A percentile compares a stretch with the other conserved stretches of the same genome.
phyloP scores from a whole-genome alignment of 2,888 invertebrate genomes.

The Pasiphila rectangulata region DNA sequence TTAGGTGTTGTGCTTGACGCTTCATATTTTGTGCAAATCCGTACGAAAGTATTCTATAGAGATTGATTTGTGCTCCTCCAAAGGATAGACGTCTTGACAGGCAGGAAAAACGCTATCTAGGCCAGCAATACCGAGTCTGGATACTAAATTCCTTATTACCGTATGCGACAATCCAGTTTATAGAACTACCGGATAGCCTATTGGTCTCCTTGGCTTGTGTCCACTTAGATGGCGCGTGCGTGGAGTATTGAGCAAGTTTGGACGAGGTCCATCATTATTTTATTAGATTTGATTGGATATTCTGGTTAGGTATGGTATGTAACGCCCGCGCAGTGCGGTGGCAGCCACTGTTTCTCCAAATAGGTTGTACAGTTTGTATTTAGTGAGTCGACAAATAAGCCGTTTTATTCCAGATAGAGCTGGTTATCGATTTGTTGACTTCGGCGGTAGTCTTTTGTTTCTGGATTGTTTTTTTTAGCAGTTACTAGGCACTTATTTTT shows the following conservation, averaged over 20 bases:
- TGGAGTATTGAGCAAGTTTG: not conserved
- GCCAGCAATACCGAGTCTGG: constrained; percentile 24
- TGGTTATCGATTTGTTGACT: too few relatives aligned
- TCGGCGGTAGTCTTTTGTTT: too few relatives aligned
- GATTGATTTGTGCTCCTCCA: not conserved
- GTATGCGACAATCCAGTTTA: constrained; percentile 25
- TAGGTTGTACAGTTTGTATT: constrained; percentile 7
- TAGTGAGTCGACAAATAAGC: not conserved
- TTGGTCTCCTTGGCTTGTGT: constrained; percentile 39
- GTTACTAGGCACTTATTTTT: too few relatives aligned
- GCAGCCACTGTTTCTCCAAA: constrained; percentile 11
- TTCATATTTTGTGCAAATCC: not conserved
- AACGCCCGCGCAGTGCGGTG: not conserved
- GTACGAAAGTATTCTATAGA: not conserved
- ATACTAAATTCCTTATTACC: constrained; percentile 27
- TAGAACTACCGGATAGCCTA: constrained; percentile 34
- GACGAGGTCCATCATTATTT: constrained; percentile 10
- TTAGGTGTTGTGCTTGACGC: too few relatives aligned
- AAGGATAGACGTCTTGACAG: not conserved
- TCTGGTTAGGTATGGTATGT: constrained; percentile 8
- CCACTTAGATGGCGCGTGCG: constrained; percentile 4
- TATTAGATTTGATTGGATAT: constrained; percentile 6
- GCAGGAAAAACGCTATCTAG: constrained; percentile 13
- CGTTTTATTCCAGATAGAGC: too few relatives aligned
- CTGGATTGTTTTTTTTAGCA: too few relatives aligned